phyloP scores from a whole-genome alignment of 2,888 invertebrate species.

The Xestia ashworthii region DNA sequence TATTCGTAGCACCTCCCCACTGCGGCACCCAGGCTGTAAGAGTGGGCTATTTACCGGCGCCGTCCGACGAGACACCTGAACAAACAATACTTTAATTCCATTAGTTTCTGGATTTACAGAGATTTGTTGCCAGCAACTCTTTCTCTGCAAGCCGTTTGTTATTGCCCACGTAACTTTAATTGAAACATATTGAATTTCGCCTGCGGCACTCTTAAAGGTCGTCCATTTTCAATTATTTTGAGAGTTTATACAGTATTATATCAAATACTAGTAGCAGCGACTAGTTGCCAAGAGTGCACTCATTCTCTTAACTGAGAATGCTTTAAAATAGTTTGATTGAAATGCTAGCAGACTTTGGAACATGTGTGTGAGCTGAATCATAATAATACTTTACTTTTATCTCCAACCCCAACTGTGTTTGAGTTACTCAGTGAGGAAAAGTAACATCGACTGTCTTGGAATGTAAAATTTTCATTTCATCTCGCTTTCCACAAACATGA shows the following conservation, averaged over 20 bases:
- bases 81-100: constrained; percentile 80
- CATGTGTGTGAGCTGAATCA: constrained; percentile 61
- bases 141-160: constrained; percentile 52
- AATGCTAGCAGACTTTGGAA: constrained; percentile 47
- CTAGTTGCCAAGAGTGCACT: constrained; percentile 9
- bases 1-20: constrained; percentile 53
- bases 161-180: constrained; percentile 51
- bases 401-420: constrained; percentile 53
- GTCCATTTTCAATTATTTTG: constrained; percentile 44
- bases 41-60: constrained; percentile 65
- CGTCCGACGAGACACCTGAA: constrained; percentile 70
- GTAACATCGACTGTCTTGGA: constrained; percentile 39
- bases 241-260: constrained; percentile 28
- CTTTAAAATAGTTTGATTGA: constrained; percentile 53
- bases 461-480: constrained; percentile 40
- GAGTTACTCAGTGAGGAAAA: constrained; percentile 49
- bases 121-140: constrained; percentile 62
- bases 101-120: constrained; percentile 70
- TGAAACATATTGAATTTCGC: constrained; percentile 39
- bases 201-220: constrained; percentile 13
- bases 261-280: constrained; percentile 1
- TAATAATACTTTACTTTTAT: constrained; percentile 63
- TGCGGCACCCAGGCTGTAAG: constrained; percentile 8
- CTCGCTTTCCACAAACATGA: constrained; percentile 25
- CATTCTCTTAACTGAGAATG: constrained; percentile 56